Percentiles rank a stretch among this genome's conserved stretches.
These are phyloP conservation scores for Myotis davidii DNA, from an alignment of 2,113 vertebrate genomes.

Conservation along the genomic window DNA sequence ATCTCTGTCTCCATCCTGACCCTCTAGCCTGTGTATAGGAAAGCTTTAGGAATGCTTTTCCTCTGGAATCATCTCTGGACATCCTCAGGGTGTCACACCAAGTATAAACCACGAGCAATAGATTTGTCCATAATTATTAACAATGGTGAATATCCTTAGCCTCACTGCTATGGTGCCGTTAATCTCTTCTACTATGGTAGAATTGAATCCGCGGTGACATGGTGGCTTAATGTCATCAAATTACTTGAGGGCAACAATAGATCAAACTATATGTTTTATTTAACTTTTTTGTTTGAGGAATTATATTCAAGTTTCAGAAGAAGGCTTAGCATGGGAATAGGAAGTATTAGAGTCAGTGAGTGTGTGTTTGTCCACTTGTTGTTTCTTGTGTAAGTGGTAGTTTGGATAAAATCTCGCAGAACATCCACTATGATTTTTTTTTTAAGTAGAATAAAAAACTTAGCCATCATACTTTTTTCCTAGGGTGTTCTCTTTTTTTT, in stretches of 20 bases:
- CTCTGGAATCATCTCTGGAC: not conserved
- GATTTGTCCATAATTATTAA: not conserved
- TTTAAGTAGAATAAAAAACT: not conserved
- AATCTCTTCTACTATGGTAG: not conserved
- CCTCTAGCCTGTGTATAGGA: not conserved
- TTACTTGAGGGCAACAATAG: not conserved
- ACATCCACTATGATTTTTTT: not conserved
- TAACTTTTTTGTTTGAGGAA: not conserved
- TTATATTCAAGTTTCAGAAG: conserved; percentile 11
- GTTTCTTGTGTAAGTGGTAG: not conserved
- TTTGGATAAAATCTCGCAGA: not conserved
- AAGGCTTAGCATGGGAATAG: not conserved
- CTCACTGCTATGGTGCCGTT: not conserved
- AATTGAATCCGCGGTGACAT: not conserved
- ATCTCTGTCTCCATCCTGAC: fast-evolving
- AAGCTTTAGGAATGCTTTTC: not conserved
- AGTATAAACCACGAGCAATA: not conserved
- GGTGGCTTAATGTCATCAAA: not conserved
- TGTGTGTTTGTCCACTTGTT: not conserved
- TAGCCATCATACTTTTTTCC: not conserved
- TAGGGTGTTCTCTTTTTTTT: not conserved
- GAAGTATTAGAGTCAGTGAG: not conserved
- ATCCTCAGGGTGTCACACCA: not conserved
- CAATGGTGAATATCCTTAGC: not conserved
- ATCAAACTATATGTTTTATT: not conserved